Evolutionary conservation across 2,113 vertebrate genomes (phyloP).

Genomic region (Petromus typicus): DNA sequence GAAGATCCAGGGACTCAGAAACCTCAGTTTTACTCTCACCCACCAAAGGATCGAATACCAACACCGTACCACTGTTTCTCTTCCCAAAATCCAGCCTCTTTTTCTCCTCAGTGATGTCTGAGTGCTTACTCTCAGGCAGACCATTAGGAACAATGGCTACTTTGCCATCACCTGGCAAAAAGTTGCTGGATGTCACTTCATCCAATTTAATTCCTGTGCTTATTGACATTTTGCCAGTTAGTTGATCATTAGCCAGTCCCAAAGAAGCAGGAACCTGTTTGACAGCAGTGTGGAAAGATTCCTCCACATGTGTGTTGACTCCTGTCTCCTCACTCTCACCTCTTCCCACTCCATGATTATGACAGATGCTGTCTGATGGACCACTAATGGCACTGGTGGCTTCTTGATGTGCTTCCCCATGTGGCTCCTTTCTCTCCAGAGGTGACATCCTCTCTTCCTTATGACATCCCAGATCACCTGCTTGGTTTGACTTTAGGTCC

Average conservation of each 20-base stretch:
- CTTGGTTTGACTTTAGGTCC: slow-evolving; percentile 74
- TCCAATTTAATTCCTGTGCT: slow-evolving; percentile 43
- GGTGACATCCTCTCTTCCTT: slow-evolving; percentile 34
- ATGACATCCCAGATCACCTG: slow-evolving; percentile 65
- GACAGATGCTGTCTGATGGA: background rate
- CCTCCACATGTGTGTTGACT: background rate
- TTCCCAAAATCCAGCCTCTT: background rate
- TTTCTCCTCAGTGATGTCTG: slow-evolving; percentile 67
- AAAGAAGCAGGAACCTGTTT: slow-evolving; percentile 13
- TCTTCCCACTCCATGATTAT: background rate
- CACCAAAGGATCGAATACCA: slow-evolving; percentile 42
- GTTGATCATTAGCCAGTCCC: background rate
- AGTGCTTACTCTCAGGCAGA: slow-evolving; percentile 36
- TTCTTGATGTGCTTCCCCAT: slow-evolving; percentile 60
- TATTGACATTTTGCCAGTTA: slow-evolving; percentile 19
- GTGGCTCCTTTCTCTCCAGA: slow-evolving; percentile 59
- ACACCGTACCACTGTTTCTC: background rate
- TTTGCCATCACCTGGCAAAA: slow-evolving; percentile 45
- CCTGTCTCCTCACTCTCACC: background rate
- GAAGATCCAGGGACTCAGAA: slow-evolving; percentile 54
- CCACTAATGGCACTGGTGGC: background rate
- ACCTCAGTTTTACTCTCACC: slow-evolving; percentile 34
- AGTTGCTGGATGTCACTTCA: fast-evolving
- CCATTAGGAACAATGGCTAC: background rate
- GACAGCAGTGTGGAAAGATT: background rate